Percentiles rank a stretch among this genome's conserved stretches.
These are phyloP conservation scores for Campoplex nolae DNA, from an alignment of 2,888 invertebrate genomes.

Conservation along the genomic window DNA sequence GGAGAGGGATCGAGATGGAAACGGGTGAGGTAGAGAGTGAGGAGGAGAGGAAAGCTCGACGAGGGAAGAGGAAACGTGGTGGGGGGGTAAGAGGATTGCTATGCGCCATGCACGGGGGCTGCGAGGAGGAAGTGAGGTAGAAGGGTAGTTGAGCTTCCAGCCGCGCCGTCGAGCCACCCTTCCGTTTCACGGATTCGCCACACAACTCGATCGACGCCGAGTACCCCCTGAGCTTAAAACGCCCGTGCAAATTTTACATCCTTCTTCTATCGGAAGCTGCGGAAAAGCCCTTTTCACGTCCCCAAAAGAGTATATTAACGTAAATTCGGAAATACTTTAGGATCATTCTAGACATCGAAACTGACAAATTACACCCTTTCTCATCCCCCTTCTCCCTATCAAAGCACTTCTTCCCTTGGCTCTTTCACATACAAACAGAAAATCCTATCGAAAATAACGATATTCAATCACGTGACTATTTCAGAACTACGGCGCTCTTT, in stretches of 20 bases:
- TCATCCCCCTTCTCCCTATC: background rate
- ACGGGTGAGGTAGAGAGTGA: slow-evolving; percentile 1
- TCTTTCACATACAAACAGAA: background rate
- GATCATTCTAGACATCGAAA: background rate
- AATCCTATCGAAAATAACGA: background rate
- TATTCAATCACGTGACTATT: background rate
- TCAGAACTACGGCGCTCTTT: background rate
- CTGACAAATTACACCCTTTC: background rate
- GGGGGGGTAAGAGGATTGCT: slow-evolving; percentile 54
- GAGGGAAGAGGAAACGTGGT: slow-evolving; percentile 19
- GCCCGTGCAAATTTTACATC: slow-evolving; percentile 39
- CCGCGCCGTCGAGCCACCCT: slow-evolving; percentile 56
- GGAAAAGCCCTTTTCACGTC: slow-evolving; percentile 16
- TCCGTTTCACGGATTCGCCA: slow-evolving; percentile 62
- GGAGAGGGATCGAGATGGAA: slow-evolving; percentile 36
- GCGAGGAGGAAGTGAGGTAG: slow-evolving; percentile 20
- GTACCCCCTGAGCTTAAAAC: slow-evolving; percentile 6
- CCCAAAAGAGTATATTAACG: background rate
- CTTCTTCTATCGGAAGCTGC: slow-evolving; percentile 39
- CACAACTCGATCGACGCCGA: slow-evolving; percentile 23
- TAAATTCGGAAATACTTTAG: slow-evolving; percentile 25
- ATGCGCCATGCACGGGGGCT: slow-evolving; percentile 46
- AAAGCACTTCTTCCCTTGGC: background rate
- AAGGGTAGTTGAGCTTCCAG: slow-evolving; percentile 46
- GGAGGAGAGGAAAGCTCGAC: slow-evolving; percentile 6